phyloP scores from a whole-genome alignment of 2,888 invertebrate genomes.

The Agrochola circellaris region DNA sequence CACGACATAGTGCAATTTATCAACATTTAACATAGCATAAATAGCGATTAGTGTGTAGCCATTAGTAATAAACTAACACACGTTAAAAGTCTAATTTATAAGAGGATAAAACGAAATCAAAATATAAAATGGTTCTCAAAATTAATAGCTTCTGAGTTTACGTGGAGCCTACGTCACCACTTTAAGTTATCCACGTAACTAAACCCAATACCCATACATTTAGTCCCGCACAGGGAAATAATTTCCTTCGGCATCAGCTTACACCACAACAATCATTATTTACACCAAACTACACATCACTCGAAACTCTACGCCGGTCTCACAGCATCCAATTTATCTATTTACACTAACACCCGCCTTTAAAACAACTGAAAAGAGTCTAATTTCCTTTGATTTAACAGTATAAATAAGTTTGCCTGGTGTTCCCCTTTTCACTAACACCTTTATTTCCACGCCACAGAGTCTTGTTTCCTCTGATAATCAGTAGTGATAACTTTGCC shows the following conservation, averaged over 20 bases:
- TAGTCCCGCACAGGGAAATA: conserved; percentile 17
- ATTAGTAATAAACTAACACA: not conserved
- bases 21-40: conserved; percentile 20
- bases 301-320: conserved; percentile 69
- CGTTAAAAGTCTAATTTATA: not conserved
- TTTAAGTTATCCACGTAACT: conserved; percentile 14
- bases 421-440: conserved; percentile 9
- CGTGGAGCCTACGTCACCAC: not conserved
- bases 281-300: conserved; percentile 80
- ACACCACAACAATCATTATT: conserved; percentile 76
- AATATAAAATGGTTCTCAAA: not conserved
- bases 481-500: conserved; percentile 13
- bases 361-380: conserved; percentile 27
- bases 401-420: conserved; percentile 7
- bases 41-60: not conserved
- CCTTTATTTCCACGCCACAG: conserved; percentile 28
- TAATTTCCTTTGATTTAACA: conserved; percentile 16
- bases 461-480: conserved; percentile 18
- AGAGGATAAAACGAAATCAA: not conserved
- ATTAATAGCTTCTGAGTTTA: conserved; percentile 1
- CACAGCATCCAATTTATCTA: conserved; percentile 55
- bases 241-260: conserved; percentile 59
- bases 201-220: conserved; percentile 4
- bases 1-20: conserved; percentile 44
- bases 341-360: conserved; percentile 35